Base-by-base conservation (phyloP, 2,888 invertebrate species). In the Timandra comae region DNA sequence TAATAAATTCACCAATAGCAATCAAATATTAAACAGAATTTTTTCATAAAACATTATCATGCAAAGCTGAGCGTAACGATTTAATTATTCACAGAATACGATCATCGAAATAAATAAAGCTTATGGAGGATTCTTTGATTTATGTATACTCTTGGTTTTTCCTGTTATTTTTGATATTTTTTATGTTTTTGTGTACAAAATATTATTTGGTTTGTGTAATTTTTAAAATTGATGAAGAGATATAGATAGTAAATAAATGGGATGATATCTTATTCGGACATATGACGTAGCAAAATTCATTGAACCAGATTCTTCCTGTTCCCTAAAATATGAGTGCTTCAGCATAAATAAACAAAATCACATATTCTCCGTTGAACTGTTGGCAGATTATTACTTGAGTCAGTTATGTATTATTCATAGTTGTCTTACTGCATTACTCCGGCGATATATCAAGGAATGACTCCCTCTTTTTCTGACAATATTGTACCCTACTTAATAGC, bases 321-420 rank as follows among this genome's bases (percentile, higher is more conserved):
- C 31, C 38, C 38, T 29, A 36, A 41, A 47, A 41, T 46, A 43
- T 34, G 36, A 43, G 41, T 39, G 31, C 27, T 43, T 44, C 46
- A 33, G 44, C 43, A 46, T 46, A 58, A 50, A 54, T 55, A 63
- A 55, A 54, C 46, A 44, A 41, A 53, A 56, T 49, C 50, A 52
- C 60, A 66, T 61, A 72, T 72, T 66, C 67, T 52, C 45, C 45
- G 50, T 47, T 46, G 47, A 55, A 56, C 63, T 59, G 63, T 63
- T 63, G 52, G 53, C 63, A 58, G 68, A 78, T 80, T 78, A 80
- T 77, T 69, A 64, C 69, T 67, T 45, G 56, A 59, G 46, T 63
- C 58, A 52, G 51, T 49, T 53, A 76, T 80, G 79, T 71, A 70
- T 82, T 80, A 84, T 84, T 84, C 81, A 82, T 82, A 63, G 58